Base-by-base conservation (phyloP, 64 coral and sea anemone genomes). In the Montipora capricornis region DNA sequence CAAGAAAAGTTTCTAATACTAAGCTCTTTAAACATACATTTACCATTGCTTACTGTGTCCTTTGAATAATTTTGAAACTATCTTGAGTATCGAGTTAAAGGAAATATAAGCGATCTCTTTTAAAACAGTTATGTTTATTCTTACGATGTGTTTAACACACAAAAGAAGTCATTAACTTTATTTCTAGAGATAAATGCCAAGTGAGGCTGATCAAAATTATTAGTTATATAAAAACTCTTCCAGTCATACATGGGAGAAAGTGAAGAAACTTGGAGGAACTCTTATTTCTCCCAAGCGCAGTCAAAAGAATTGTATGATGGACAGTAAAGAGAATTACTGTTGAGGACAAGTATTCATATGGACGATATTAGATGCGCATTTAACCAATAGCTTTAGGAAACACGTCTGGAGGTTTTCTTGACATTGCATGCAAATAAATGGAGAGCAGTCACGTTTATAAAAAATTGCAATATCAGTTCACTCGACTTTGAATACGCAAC, bases 351-450 rank as follows among this genome's bases (percentile, higher is more conserved):
- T 2, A 64, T 6, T 14, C 8, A 13, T 20, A 58, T n/a, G 15
- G 15, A n/a, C 45, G n/a, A 86, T 86, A 86, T 86, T 20, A 20
- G 62, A 70, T 64, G 8, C 9, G 8, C 37, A 20, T 50, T 50
- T 66, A 20, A 14, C 82, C 82, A 86, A 86, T 86, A 51, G 47
- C 14, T 6, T 6, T 71, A 8, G 16, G 4, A 19, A 17, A 44
- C 20, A 69, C 48, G 47, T 22, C 45, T 49, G 5, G 12, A 48
- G 4, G 2, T 78, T 78, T 8, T 16, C 2, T 46, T 47, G 47
- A 13, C 49, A 86, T 86, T 86, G 45, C 66, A 86, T 86, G 66
- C 47, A 86, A 86, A 86, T 86, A 49, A 86, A 86, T 73, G 66
- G 50, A 20, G 14, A 68, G 17, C 60, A 73, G 47, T 68, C 47